A percentile compares a stretch with the other conserved stretches of the same genome.
Evolutionary conservation across 2,797 vertebrate genomes (phyloP).

Genomic region (Siniperca scherzeri): DNA sequence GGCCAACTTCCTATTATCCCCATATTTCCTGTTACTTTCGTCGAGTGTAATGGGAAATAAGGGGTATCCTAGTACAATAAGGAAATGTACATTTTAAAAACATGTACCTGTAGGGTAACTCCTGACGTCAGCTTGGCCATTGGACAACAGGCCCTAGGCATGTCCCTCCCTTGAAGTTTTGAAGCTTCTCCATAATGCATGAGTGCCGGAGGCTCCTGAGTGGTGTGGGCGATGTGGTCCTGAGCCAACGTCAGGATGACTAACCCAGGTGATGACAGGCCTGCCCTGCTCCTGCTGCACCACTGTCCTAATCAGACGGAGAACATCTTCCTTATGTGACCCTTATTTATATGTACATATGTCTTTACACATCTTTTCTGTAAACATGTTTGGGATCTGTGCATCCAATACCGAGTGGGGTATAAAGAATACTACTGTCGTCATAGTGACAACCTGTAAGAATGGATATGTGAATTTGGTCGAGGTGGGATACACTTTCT

Average conservation of each 20-base stretch:
- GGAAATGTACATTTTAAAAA: not conserved
- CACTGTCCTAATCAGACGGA: slow-evolving; percentile 22
- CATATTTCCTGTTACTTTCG: not conserved
- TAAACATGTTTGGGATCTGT: not conserved
- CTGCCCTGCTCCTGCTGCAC: slow-evolving; percentile 8
- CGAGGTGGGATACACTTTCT: slow-evolving; percentile 4
- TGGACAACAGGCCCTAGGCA: slow-evolving; percentile 10
- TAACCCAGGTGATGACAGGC: slow-evolving; percentile 32
- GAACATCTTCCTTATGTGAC: not conserved
- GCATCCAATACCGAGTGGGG: not conserved
- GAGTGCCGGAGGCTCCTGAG: slow-evolving; percentile 2
- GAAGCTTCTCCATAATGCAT: slow-evolving; percentile 63
- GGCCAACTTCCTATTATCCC: not conserved
- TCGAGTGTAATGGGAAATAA: not conserved
- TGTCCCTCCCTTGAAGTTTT: slow-evolving; percentile 13
- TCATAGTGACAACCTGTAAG: slow-evolving; percentile 30
- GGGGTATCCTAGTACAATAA: not conserved
- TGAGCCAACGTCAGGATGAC: slow-evolving; percentile 29
- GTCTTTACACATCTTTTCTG: not conserved
- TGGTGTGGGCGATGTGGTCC: slow-evolving; percentile 13
- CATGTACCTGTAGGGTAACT: not conserved
- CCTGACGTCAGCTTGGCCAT: not conserved
- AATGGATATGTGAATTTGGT: slow-evolving; percentile 13
- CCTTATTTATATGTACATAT: not conserved
- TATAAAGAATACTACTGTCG: slow-evolving; percentile 2